Base-by-base conservation (phyloP, 2,888 invertebrate genomes). In the Callinectes sapidus region DNA sequence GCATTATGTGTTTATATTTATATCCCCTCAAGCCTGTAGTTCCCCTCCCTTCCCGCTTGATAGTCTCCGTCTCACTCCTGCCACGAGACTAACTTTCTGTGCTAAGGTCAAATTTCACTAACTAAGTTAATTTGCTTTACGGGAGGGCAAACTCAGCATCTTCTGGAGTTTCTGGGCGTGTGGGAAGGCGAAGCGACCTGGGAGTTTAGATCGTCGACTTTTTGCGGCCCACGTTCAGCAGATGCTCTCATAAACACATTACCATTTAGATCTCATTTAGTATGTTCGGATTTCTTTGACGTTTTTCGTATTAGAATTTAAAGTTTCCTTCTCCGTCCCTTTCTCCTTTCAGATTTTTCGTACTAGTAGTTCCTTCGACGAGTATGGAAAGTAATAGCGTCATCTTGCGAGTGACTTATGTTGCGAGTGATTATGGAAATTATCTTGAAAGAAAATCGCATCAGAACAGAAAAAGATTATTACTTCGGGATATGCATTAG, bases 31-130 rank as follows among this genome's bases (percentile, higher is more conserved):
- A 28, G 71, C 71, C 28, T 71, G 71, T 28, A 71, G 18, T 61
- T 61, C 5, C 61, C 18, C 71, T 28, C 61, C 61, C 23, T 61
- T 16, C 16, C 61, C 61, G 2, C 23, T 18, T 23, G 5, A 16
- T 18, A 5, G 61, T 23, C 61, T 18, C 61, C 61, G 18, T 61
- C 23, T 16, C 23, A 71, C n/a, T 10, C 71, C 71, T n/a, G 8
- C n/a, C 71, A 71, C 23, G 2, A 23, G n/a, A 35, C 32, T 81
- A 81, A 81, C 81, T 81, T 81, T 81, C 81, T 35, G 35, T 5
- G 81, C 81, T 81, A 81, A 81, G 81, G 81, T 81, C 81, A 81
- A 81, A 81, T 81, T 81, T 81, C 81, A 32, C 81, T 81, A 81
- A 81, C 81, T 81, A 81, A 81, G 81, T 32, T 35, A 81, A 81